Evolutionary conservation across 2,797 vertebrate species (phyloP), one percentile per base, ranked within the genome.

Genomic region (Acropternis orthonyx): DNA sequence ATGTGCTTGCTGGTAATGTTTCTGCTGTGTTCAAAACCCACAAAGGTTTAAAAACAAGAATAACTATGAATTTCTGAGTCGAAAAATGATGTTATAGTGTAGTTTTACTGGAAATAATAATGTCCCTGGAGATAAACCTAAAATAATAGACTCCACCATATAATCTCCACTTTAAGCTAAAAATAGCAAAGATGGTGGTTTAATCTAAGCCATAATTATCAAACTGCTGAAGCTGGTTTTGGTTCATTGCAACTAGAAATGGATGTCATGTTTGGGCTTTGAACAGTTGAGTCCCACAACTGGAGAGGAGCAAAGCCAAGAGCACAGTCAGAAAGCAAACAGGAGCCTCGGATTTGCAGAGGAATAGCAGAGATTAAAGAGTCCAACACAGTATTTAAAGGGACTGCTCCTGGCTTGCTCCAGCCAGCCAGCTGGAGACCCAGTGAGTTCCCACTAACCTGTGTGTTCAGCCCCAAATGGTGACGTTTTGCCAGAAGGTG

Each of bases 161-260:
- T 90, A 93, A 95, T 96, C 97, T 96, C 94, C 90, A 78, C 91
- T 93, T 94, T 91, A 97, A 97, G 71, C 89, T 98, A 97, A 97
- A 98, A 98, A 98, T 97, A 98, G 92, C 68, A 66, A 71, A 78
- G 92, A 94, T 89, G 83, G 91, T 43, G 83, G 96, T 96, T 97
- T 90, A 89, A 93, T 86, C 78, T 94, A 95, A 97, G 96, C 95
- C 90, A 89, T 97, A 94, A 96, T 92, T 92, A 96, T 92, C 81
- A 74, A 88, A 91, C 68, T 94, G 83, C 76, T 88, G 88, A 83
- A 71, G 83, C 72, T 3, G 28, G 46, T 79, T 95, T 93, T 49
- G 77, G 95, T 94, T 96, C 94, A 94, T 82, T 89, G 81, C 95
- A 85, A 22, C 84, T 91, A 51, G 89, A 88, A 93, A 81, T 96